Evolutionary conservation across 2,113 vertebrate species (phyloP).

Genomic region (Saguinus midas): DNA sequence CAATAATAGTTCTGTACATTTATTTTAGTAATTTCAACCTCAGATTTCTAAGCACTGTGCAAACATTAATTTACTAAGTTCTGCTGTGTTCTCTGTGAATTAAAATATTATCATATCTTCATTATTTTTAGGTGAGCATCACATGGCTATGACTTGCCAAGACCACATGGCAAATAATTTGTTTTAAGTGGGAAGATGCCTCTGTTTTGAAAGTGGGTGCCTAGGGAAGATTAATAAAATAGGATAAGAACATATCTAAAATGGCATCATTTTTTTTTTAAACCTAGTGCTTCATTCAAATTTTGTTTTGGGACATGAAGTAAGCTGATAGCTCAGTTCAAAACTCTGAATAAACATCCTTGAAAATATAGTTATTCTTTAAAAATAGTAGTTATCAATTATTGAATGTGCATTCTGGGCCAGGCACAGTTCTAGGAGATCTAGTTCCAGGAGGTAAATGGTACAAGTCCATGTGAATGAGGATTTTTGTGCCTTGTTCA

Average conservation of each 20-base stretch:
- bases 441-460: not conserved
- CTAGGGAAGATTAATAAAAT: constrained; percentile 44
- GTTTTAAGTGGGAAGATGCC: not conserved
- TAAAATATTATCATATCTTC: constrained; percentile 65
- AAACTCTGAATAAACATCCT: not conserved
- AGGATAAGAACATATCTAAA: constrained; percentile 9
- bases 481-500: not conserved
- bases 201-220: not conserved
- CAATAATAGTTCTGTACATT: constrained; percentile 62
- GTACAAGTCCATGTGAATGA: not conserved
- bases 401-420: not conserved
- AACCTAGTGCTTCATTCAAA: not conserved
- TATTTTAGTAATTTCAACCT: constrained; percentile 64
- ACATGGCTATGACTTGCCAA: constrained; percentile 37
- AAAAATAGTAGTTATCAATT: not conserved
- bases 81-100: constrained; percentile 55
- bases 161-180: not conserved
- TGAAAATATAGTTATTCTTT: constrained; percentile 24
- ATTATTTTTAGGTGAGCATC: constrained; percentile 66
- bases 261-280: not conserved
- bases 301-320: constrained; percentile 27
- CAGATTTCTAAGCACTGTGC: constrained; percentile 64
- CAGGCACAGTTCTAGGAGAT: not conserved
- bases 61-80: constrained; percentile 75
- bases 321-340: not conserved